These are phyloP conservation scores for Periophthalmodon schlosseri DNA, from an alignment of 2,113 vertebrate genomes.

Conservation along the genomic window DNA sequence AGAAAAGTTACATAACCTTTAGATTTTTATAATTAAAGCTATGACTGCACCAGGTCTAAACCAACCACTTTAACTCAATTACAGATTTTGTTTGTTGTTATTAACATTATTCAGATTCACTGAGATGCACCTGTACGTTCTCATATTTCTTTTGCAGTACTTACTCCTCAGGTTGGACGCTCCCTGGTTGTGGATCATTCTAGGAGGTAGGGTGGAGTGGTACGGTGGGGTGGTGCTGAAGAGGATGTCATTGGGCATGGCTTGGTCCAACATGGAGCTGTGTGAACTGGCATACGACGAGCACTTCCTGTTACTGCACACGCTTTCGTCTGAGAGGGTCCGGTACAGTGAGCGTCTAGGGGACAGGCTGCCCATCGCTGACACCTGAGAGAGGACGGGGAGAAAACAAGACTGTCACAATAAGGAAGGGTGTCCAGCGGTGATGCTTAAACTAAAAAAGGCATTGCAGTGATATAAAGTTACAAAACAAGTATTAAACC, in stretches of 20 bases:
- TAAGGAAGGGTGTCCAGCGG: background rate
- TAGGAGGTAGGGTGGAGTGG: constrained; percentile 88
- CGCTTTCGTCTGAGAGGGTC: constrained; percentile 92
- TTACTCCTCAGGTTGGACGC: constrained; percentile 89
- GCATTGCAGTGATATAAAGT: background rate
- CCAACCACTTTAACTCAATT: background rate
- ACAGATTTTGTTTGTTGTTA: background rate
- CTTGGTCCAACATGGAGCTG: constrained; percentile 92
- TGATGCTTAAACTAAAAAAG: background rate
- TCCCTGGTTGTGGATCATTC: constrained; percentile 80
- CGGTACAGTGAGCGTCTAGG: constrained; percentile 87
- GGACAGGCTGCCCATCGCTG: constrained; percentile 82
- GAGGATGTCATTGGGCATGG: constrained; percentile 91
- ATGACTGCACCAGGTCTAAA: background rate
- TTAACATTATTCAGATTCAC: background rate
- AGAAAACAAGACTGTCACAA: constrained; percentile 14
- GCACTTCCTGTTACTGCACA: constrained; percentile 89
- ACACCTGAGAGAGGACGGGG: constrained; percentile 71
- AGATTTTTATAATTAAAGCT: too few relatives aligned
- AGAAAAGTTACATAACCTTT: background rate
- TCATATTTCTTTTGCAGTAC: constrained; percentile 53
- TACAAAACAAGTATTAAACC: background rate
- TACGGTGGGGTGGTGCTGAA: constrained; percentile 95
- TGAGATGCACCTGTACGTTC: background rate
- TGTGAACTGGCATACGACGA: constrained; percentile 89